Evolutionary conservation across 2,113 vertebrate genomes (phyloP).

Genomic region (Actenoides lindsayi): DNA sequence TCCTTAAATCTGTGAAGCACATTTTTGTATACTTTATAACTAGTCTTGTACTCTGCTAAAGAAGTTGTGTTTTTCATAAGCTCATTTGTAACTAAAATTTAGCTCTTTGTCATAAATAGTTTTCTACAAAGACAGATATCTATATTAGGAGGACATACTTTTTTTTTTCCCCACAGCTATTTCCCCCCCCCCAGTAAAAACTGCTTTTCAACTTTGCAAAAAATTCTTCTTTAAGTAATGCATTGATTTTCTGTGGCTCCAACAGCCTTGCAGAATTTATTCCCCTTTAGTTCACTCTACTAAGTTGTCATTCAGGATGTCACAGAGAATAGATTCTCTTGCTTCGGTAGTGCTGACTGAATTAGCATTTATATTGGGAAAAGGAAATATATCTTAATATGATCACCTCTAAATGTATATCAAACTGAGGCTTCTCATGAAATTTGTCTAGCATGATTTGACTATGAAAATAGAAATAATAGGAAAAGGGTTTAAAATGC

Average conservation of each 20-base stretch:
- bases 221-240: neutral
- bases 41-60: neutral
- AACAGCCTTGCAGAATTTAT: neutral
- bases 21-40: neutral
- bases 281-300: neutral
- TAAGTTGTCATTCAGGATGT: neutral
- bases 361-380: neutral
- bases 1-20: neutral
- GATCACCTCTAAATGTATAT: neutral
- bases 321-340: neutral
- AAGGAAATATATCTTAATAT: neutral
- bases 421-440: neutral
- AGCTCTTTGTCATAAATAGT: neutral
- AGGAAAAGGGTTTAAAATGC: neutral
- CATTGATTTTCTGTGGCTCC: neutral
- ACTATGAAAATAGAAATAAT: neutral
- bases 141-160: neutral
- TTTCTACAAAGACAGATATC: neutral
- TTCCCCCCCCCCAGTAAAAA: neutral
- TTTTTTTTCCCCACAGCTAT: neutral
- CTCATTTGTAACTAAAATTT: neutral
- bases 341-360: neutral
- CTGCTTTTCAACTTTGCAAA: neutral
- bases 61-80: neutral
- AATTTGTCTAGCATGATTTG: neutral